These are phyloP conservation scores for Ophonus ardosiacus DNA, from an alignment of 2,888 invertebrate genomes.

Conservation along the genomic window DNA sequence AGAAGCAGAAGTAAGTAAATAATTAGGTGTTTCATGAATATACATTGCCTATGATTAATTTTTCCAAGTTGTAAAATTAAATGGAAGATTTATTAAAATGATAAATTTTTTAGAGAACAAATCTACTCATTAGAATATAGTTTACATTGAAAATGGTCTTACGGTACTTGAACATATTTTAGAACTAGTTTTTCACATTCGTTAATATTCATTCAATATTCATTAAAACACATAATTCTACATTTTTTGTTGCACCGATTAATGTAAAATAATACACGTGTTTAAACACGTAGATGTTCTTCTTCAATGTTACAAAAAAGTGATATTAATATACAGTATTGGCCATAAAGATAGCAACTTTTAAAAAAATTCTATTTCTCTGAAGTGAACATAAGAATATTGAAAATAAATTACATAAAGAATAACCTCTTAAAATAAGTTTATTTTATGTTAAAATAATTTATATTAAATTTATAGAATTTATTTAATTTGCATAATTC, in stretches of 20 bases:
- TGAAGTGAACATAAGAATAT: too few species aligned
- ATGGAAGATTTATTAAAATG: slow-evolving; percentile 39
- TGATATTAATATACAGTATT: too few species aligned
- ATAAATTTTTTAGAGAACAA: slow-evolving; percentile 47
- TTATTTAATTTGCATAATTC: too few species aligned
- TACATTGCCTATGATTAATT: slow-evolving; percentile 51
- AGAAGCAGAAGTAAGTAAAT: slow-evolving; percentile 45
- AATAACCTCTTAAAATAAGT: too few species aligned
- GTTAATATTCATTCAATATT: slow-evolving; percentile 22
- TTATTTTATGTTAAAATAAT: too few species aligned
- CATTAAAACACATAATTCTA: slow-evolving; percentile 3
- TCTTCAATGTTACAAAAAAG: not conserved
- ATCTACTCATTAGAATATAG: slow-evolving; percentile 49
- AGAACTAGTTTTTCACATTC: slow-evolving; percentile 27
- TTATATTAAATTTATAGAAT: too few species aligned
- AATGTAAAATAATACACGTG: not conserved
- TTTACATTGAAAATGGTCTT: slow-evolving; percentile 27
- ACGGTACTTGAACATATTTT: not conserved
- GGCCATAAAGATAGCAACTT: too few species aligned
- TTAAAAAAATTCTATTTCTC: too few species aligned
- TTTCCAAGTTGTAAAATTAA: slow-evolving; percentile 41
- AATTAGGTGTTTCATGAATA: slow-evolving; percentile 56
- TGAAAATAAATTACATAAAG: too few species aligned
- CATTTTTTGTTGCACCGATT: not conserved
- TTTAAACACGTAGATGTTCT: not conserved